Percentiles rank a stretch among this genome's conserved stretches.
Conservation (phyloP, 2,888 invertebrate genomes). For the Sinodicranocentrus sp. region DNA sequence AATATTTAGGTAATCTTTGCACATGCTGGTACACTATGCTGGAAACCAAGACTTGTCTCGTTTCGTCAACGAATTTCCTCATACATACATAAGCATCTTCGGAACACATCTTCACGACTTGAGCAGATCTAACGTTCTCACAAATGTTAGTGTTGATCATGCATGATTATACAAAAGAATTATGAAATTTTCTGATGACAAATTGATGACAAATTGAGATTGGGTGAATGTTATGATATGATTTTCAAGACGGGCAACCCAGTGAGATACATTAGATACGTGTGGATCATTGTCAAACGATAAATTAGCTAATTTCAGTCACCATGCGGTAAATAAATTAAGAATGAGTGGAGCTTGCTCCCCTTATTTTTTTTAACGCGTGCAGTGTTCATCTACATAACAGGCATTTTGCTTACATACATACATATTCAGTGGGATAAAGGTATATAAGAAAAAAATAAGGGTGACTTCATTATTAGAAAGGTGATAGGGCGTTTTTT, state of each 20-base stretch:
- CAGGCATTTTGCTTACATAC: conserved; percentile 21
- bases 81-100: no score
- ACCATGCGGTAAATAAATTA: conserved; percentile 71
- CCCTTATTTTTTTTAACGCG: conserved; percentile 6
- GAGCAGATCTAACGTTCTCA: no score
- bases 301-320: conserved; percentile 68
- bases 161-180: conserved; percentile 38
- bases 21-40: no score
- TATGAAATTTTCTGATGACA: conserved; percentile 47
- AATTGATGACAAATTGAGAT: conserved; percentile 31
- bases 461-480: conserved; percentile 72
- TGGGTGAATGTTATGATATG: conserved; percentile 29
- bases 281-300: conserved; percentile 60
- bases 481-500: conserved; percentile 72
- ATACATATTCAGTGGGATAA: conserved; percentile 21
- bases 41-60: no score
- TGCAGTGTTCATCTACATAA: conserved; percentile 21
- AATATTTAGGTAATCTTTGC: no score
- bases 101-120: no score
- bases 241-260: conserved; percentile 68
- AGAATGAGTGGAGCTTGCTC: conserved; percentile 30
- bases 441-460: conserved; percentile 44
- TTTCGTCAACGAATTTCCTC: no score
- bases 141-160: no score
- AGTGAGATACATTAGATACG: conserved; percentile 60